phyloP scores from a whole-genome alignment of 2,113 vertebrate genomes.

The Epinephelus lanceolatus region DNA sequence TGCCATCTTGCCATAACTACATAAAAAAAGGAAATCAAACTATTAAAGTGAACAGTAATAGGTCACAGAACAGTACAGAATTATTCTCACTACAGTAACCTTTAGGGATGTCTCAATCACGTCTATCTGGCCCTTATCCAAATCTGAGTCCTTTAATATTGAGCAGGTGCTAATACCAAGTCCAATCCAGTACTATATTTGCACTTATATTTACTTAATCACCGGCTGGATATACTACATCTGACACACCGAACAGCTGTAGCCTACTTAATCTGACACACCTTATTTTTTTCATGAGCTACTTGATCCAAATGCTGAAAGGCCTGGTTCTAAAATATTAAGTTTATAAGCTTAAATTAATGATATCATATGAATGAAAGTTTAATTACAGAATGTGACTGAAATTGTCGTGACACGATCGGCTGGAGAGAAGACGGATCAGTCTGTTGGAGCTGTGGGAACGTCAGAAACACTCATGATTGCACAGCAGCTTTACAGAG shows the following conservation, averaged over 20 bases:
- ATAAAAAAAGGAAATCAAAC: not conserved
- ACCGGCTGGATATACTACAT: not conserved
- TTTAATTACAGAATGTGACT: slow-evolving; percentile 5
- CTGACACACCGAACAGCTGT: not conserved
- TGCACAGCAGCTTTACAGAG: not conserved
- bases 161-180: not conserved
- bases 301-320: slow-evolving; percentile 14
- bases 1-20: not conserved
- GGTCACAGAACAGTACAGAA: not conserved
- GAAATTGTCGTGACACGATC: not conserved
- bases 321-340: slow-evolving; percentile 1
- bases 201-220: not conserved
- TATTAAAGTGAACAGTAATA: not conserved
- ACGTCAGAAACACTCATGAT: not conserved
- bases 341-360: not conserved
- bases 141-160: not conserved
- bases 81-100: not conserved
- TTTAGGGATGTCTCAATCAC: not conserved
- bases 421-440: not conserved
- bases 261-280: not conserved
- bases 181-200: not conserved
- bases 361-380: not conserved
- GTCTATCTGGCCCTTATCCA: not conserved
- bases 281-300: slow-evolving; percentile 3
- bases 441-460: not conserved